Conservation (phyloP, 2,113 vertebrate species). For the Toxostoma redivivum region DNA sequence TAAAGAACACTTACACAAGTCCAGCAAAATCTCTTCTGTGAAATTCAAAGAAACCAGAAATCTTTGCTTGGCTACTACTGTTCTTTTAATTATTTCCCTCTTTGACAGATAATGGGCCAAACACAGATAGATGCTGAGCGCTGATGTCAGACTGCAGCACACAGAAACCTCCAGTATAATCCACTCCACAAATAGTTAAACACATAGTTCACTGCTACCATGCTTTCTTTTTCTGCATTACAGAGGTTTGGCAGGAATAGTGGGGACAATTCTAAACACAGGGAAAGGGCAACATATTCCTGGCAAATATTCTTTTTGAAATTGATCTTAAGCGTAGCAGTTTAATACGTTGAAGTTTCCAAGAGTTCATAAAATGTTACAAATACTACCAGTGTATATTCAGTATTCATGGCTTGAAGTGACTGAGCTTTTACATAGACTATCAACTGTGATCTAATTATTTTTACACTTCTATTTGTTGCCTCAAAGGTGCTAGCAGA, state of each 20-base stretch:
- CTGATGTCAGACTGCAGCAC: neutral
- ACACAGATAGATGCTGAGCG: neutral
- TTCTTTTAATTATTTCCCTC: neutral
- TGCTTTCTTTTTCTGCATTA: neutral
- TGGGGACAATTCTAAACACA: neutral
- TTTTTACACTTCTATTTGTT: neutral
- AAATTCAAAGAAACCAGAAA: neutral
- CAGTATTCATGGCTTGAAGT: neutral
- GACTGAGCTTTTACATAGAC: neutral
- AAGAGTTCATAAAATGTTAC: neutral
- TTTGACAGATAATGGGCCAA: neutral
- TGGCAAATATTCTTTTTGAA: neutral
- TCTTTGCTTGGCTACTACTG: neutral
- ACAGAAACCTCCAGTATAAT: neutral
- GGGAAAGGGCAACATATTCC: neutral
- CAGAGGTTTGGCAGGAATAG: neutral
- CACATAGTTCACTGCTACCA: fast-evolving
- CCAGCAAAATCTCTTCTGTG: neutral
- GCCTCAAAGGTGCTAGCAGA: neutral
- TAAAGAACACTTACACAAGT: neutral
- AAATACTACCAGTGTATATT: neutral
- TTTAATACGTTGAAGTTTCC: neutral
- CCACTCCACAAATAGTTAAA: neutral
- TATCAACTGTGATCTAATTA: neutral
- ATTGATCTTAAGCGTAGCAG: neutral